phyloP scores from a whole-genome alignment of 2,797 vertebrate genomes.

The Siniperca scherzeri region DNA sequence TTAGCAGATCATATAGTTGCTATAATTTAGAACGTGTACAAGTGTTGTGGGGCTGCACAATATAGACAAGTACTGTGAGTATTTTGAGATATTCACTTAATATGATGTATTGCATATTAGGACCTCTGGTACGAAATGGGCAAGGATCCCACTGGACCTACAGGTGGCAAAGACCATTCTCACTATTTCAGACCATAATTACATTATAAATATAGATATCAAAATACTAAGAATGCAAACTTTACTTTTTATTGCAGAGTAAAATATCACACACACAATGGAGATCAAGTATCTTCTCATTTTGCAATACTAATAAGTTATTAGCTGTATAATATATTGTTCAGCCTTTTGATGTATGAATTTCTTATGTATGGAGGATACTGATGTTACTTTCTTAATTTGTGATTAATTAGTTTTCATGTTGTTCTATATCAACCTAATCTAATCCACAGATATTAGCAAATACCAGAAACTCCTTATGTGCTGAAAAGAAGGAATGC shows the following conservation, averaged over 20 bases:
- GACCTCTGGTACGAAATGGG: not conserved
- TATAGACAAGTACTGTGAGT: constrained; percentile 8
- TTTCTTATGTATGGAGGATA: not conserved
- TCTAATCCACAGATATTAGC: constrained; percentile 1
- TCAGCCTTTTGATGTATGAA: constrained; percentile 27
- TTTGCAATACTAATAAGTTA: not conserved
- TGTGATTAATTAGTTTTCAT: constrained; percentile 1
- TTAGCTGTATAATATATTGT: constrained; percentile 5
- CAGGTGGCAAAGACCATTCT: not conserved
- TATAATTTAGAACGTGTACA: not conserved
- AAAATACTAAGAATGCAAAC: not conserved
- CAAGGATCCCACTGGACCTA: not conserved
- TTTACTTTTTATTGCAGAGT: not conserved
- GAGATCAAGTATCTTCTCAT: constrained; percentile 1
- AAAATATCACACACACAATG: not conserved
- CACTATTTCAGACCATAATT: not conserved
- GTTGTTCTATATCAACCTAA: not conserved
- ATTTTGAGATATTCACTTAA: not conserved
- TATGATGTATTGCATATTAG: not conserved
- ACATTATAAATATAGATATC: not conserved
- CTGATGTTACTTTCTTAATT: not conserved
- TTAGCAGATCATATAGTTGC: not conserved
- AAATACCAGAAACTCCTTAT: not conserved
- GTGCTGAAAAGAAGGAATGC: constrained; percentile 9
- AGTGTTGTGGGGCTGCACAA: constrained; percentile 30